Percentiles rank a stretch among this genome's conserved stretches.
Conservation (phyloP, 1,140 invertebrate genomes). For the Nymphalis io region DNA sequence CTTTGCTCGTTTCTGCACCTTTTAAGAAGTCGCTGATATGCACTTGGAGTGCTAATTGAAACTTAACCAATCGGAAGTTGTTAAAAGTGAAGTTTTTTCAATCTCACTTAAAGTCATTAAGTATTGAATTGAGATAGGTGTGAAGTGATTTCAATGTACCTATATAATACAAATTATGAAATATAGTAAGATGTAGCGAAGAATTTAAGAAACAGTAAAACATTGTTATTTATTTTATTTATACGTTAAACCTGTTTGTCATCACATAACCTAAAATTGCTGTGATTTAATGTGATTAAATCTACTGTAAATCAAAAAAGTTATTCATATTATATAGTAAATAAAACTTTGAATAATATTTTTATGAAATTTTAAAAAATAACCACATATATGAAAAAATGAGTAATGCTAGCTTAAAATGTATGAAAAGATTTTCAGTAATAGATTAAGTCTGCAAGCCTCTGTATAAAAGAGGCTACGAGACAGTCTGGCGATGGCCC, state of each 20-base stretch:
- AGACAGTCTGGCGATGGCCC: conserved; percentile 43
- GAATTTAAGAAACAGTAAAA: too few species aligned
- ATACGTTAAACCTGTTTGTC: too few species aligned
- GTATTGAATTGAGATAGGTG: neutral
- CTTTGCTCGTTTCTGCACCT: conserved; percentile 51
- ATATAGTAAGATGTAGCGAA: neutral
- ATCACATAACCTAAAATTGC: too few species aligned
- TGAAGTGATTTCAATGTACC: conserved; percentile 2
- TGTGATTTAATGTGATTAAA: too few species aligned
- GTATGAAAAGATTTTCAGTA: conserved; percentile 14
- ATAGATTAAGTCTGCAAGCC: conserved; percentile 19
- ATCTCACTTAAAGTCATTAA: neutral
- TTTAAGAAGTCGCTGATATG: conserved; percentile 40
- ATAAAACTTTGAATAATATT: neutral
- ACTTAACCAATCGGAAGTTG: conserved; percentile 6
- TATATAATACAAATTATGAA: neutral
- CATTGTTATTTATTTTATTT: too few species aligned
- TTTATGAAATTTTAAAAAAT: neutral
- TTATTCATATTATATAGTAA: neutral
- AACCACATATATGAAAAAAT: neutral
- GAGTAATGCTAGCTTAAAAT: conserved; percentile 8
- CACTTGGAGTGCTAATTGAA: conserved; percentile 26
- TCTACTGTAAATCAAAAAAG: too few species aligned
- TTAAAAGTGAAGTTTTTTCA: conserved; percentile 15
- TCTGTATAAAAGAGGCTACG: conserved; percentile 29